Base-by-base conservation (phyloP, 2,888 invertebrate genomes). In the Amphipoea oculea region DNA sequence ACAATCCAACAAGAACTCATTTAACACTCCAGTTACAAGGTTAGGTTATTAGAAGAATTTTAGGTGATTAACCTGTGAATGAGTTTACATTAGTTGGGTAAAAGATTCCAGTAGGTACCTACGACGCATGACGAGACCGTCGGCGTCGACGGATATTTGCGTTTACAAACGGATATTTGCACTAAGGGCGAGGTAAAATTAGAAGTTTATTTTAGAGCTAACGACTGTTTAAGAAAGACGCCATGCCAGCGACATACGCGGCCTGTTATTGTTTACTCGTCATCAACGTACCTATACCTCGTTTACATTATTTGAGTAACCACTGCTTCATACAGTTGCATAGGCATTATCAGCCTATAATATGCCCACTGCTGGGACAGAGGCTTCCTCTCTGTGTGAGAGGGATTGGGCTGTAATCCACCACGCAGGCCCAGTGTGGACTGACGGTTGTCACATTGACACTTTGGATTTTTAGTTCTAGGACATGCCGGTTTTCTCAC, bases 151-250 rank as follows among this genome's bases (percentile, higher is more conserved):
- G 79, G 75, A 79, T 82, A 82, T 82, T 82, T 84, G 76, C 71
- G 73, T 69, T 66, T 67, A 79, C 79, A 79, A 86, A 77, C 88
- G 86, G 86, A 88, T 88, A 86, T 86, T 86, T 88, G 86, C 88
- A 77, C 85, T 76, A 78, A 85, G 88, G 83, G 81, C 54, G 76
- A 86, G 83, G 81, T 81, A 88, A 81, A 83, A 79, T 77, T 88
- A 81, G 80, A 85, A 65, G 71, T 85, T 88, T 80, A 83, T 86
- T 88, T 86, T 81, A 54, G 78, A 67, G 73, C 71, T 63, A 66
- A 83, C 76, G 65, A 78, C 73, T 78, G 66, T 75, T 81, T 83
- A 62, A 81, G 73, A 65, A 62, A 81, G 73, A 65, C 60, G 74
- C 66, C 77, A 76, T 63, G 54, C 57, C 57, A 42, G 48, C 23